Conservation (phyloP, 2,797 vertebrate species). For the Tolypeutes matacus region DNA sequence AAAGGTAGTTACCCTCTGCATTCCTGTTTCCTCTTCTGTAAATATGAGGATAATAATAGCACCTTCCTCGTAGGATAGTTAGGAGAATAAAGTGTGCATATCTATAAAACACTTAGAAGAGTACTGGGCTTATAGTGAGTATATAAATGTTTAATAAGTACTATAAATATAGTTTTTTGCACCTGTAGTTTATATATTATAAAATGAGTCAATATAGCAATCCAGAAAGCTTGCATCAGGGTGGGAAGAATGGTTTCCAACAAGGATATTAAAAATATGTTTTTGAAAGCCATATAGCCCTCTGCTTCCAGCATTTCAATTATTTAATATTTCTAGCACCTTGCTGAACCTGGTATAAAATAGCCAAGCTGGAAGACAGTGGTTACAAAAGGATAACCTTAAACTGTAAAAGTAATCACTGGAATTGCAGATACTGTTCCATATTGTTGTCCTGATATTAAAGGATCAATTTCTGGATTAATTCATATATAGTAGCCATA, state of each 20-base stretch:
- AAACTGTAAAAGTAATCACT: not conserved
- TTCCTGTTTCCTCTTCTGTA: not conserved
- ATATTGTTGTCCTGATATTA: not conserved
- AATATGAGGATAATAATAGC: not conserved
- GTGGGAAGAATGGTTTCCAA: not conserved
- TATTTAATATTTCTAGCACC: not conserved
- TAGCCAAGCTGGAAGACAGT: not conserved
- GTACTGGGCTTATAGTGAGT: not conserved
- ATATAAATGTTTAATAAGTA: not conserved
- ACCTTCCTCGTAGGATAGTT: not conserved
- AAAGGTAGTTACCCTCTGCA: not conserved
- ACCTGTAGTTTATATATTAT: not conserved
- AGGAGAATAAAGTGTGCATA: not conserved
- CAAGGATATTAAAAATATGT: not conserved
- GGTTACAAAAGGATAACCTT: not conserved
- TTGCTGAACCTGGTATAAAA: not conserved
- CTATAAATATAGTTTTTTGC: not conserved
- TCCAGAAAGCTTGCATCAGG: not conserved
- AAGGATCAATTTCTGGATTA: not conserved
- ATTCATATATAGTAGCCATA: not conserved
- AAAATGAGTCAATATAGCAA: not conserved
- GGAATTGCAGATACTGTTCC: not conserved
- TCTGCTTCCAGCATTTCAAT: not conserved
- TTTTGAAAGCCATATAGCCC: not conserved
- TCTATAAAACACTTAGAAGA: not conserved